Conservation (phyloP, 1,140 invertebrate species). For the Drosophila navojoa region DNA sequence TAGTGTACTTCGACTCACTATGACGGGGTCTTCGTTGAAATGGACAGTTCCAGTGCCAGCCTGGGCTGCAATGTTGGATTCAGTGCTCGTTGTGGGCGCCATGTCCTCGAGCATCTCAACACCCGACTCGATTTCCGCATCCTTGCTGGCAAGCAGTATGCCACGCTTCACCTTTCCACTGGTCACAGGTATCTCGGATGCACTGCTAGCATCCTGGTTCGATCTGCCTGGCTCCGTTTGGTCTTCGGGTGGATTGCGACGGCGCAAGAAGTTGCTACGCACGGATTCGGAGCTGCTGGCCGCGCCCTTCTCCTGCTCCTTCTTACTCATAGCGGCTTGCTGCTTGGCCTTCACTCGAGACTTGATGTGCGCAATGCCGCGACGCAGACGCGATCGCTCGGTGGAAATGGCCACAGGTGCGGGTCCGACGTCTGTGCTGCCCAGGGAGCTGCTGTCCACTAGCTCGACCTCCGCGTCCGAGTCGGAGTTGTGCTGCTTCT, state of each 20-base stretch:
- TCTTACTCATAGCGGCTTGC: constrained; percentile 58
- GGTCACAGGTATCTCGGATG: constrained; percentile 37
- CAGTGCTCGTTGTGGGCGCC: constrained; percentile 38
- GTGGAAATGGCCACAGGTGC: constrained; percentile 25
- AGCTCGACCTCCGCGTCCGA: constrained; percentile 69
- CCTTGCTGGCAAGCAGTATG: constrained; percentile 70
- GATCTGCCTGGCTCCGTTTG: constrained; percentile 24
- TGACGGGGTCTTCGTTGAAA: constrained; percentile 17
- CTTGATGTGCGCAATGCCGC: constrained; percentile 74
- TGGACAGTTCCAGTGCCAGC: too few species aligned
- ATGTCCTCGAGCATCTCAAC: constrained; percentile 77
- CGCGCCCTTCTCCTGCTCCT: constrained; percentile 50
- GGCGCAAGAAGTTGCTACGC: constrained; percentile 53
- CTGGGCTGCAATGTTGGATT: too few species aligned
- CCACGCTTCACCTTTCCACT: constrained; percentile 58
- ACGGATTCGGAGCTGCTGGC: constrained; percentile 10
- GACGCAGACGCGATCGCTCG: constrained; percentile 68
- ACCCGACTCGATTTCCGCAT: constrained; percentile 80
- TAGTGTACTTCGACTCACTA: background rate
- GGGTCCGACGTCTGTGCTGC: constrained; percentile 40
- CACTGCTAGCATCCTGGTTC: background rate
- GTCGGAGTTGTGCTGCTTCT: constrained; percentile 64
- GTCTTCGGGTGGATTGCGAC: constrained; percentile 33
- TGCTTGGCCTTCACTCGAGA: constrained; percentile 80
- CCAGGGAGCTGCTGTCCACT: constrained; percentile 56